Evolutionary conservation across 1,140 invertebrate species (phyloP).

Genomic region (Zaprionus gabonicus): DNA sequence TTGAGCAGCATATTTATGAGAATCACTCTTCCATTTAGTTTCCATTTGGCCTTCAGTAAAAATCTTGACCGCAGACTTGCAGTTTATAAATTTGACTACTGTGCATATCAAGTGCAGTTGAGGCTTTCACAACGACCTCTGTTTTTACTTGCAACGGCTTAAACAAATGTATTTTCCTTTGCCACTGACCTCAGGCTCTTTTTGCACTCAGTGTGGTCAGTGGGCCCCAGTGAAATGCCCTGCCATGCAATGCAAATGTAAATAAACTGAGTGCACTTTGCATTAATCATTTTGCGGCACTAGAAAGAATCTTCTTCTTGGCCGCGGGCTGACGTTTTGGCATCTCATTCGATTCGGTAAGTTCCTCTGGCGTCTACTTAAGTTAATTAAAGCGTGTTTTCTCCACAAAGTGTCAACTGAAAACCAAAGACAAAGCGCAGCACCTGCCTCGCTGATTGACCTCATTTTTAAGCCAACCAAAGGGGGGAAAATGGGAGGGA

Average conservation of each 20-base stretch:
- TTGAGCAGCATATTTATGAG: neutral
- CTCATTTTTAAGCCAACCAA: constrained; percentile 60
- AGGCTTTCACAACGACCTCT: neutral
- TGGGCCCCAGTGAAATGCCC: neutral
- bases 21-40: neutral
- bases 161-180: constrained; percentile 4
- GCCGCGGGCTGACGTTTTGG: neutral
- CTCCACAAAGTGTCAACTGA: neutral
- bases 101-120: neutral
- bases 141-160: neutral
- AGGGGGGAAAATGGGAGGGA: neutral
- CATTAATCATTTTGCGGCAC: constrained; percentile 1
- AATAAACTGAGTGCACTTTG: neutral
- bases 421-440: neutral
- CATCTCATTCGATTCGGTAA: neutral
- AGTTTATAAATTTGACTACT: neutral
- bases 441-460: constrained; percentile 11
- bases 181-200: constrained; percentile 2
- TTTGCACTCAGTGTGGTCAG: constrained; percentile 1
- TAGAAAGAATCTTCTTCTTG: neutral
- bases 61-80: neutral
- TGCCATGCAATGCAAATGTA: neutral
- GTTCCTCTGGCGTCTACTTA: neutral
- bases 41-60: neutral
- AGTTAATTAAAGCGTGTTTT: constrained; percentile 1